Evolutionary conservation across 2,113 vertebrate genomes (phyloP), one percentile per base, ranked within the genome.

Genomic region (Triplophysa tibetana): DNA sequence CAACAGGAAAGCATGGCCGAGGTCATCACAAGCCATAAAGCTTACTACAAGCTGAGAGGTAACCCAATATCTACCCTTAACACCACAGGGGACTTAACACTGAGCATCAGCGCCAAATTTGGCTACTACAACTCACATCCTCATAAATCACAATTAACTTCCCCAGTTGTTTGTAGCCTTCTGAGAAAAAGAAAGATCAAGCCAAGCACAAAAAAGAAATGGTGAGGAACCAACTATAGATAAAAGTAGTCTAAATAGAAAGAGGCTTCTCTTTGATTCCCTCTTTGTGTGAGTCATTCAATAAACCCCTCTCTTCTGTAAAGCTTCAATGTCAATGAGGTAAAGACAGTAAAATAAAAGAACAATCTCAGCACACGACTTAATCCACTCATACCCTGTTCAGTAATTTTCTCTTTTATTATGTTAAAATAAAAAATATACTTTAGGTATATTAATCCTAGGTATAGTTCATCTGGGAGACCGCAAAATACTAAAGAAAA

Each of bases 41-140:
- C 93, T 50, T 98, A 96, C 89, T 98, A 97, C 75, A 96, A 93
- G 88, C 88, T 96, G 81, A 93, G 96, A 96, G 96, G 97, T 98
- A 92, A 91, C 83, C 48, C 60, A 63, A 65, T 17, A 54, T 65
- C 72, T 56, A 60, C 21, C 70, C 21, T 70, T 19, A 26, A 43
- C 58, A 8, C 10, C 50, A 64, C 62, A 24, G 64, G 75, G 56
- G 68, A 72, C 52, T 58, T n/a, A 16, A 58, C 26, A 61, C 52
- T 52, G 58, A 77, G 63, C 23, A 24, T 72, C 70, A 66, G 21
- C 13, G 62, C 67, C 62, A 73, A 77, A 77, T 73, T 81, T 78
- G 79, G 56, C 54, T 74, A 69, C 54, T 70, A 33, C 43, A 63
- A 10, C 33, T 54, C 64, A 78, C 41, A 41, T 48, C 11, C 26